These are phyloP conservation scores for Operophtera brumata DNA, from an alignment of 2,888 invertebrate genomes.

Conservation along the genomic window DNA sequence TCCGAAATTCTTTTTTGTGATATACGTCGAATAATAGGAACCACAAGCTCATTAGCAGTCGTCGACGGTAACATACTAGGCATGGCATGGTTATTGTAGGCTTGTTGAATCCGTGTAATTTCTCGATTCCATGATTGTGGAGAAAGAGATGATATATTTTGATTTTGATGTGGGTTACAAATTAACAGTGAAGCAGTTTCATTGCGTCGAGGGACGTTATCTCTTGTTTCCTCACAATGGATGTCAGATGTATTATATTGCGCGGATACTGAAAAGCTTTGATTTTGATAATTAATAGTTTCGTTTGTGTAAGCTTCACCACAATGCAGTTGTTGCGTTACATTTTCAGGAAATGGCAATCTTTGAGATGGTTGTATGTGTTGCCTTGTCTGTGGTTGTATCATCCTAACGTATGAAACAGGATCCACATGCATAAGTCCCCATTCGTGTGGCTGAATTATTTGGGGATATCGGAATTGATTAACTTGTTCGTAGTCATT, in stretches of 20 bases:
- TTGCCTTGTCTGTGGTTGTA: neutral
- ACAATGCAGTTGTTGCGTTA: slow-evolving; percentile 4
- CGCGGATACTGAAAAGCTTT: neutral
- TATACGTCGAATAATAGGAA: slow-evolving; percentile 1
- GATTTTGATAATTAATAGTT: slow-evolving; percentile 1
- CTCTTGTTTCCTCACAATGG: slow-evolving; percentile 2
- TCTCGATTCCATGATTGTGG: slow-evolving; percentile 6
- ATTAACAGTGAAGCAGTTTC: neutral
- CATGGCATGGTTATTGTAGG: slow-evolving; percentile 3
- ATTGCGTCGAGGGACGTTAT: neutral
- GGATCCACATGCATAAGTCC: neutral
- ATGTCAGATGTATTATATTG: slow-evolving; percentile 5
- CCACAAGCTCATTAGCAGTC: neutral
- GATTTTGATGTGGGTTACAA: neutral
- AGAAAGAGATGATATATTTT: neutral
- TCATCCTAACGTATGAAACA: neutral
- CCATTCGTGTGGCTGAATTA: neutral
- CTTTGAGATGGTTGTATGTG: neutral
- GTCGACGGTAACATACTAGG: neutral
- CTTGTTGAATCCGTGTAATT: neutral
- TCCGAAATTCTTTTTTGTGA: slow-evolving; percentile 14
- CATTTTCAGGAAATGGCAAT: neutral
- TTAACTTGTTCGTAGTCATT: slow-evolving; percentile 4
- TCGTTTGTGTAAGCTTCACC: neutral
- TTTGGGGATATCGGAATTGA: neutral